Evolutionary conservation across 2,888 invertebrate species (phyloP), one percentile per base, ranked within the genome.

Genomic region (Andrena flavipes): DNA sequence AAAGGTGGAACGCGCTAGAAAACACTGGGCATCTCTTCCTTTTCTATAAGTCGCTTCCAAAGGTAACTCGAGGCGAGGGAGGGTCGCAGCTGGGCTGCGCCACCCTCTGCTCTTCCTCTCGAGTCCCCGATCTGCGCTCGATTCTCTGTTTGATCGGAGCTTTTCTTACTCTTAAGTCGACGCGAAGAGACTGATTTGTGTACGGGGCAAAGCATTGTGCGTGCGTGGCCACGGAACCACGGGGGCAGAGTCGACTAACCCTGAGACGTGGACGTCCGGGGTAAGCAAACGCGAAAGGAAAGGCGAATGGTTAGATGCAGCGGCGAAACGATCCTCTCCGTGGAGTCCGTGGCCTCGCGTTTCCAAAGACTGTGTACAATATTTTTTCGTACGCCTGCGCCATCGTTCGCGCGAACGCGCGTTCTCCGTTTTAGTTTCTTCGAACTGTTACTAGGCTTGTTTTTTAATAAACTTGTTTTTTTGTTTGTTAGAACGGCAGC

Each of bases 401-500:
- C 89, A 83, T 89, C 90, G 90, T 91, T 91, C 91, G 90, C 90
- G 88, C 90, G 89, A 89, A 76, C 84, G 90, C 90, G 90, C 90
- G 86, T 91, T 88, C 89, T 89, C 88, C 90, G 87, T 91, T 92
- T 91, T 87, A 79, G 92, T 93, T 86, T 80, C 70, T 80, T 91
- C 88, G 88, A 91, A 92, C 89, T 92, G 92, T 93, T 93, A 91
- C 88, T 91, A 89, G 80, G 91, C 91, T 91, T 92, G 90, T 93
- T 92, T 92, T 73, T 92, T 91, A 92, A 93, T 93, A 93, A 94
- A 94, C 94, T 94, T 94, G 95, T 95, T 95, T 95, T 95, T 95
- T 95, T 96, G 95, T 94, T 96, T 97, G 96, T 95, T 96, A 98
- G 98, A 98, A 97, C 96, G 97, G 97, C 87, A 96, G 96, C 89